Base-by-base conservation (phyloP, 2,113 vertebrate species). In the Dipodomys ordii region DNA sequence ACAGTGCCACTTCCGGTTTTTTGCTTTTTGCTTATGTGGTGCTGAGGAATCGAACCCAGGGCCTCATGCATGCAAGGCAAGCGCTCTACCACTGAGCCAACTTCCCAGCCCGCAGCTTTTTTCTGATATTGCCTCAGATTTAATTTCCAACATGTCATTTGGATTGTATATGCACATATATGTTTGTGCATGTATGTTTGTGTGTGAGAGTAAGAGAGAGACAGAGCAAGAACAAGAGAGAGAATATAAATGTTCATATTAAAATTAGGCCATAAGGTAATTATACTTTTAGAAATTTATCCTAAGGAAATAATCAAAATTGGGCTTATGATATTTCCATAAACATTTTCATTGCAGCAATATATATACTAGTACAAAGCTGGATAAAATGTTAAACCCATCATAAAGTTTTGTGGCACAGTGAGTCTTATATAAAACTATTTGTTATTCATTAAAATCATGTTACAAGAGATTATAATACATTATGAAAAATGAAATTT, bases 261-360 rank as follows among this genome's bases (percentile, higher is more conserved):
- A 71, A 76, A 91, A 94, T n/a, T 57, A 83, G 44, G 30, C 46
- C 35, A 11, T 62, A 68, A 93, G 78, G 44, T 81, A 64, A 76
- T 88, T 88, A 57, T 92, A 8, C 15, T 87, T 49, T 39, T 39
- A 39, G 39, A 39, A 39, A 39, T 39, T 5, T 39, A 39, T 6
- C 39, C 39, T 39, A 39, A 94, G 46, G 57, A 73, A 92, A 57
- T 91, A 64, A 57, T 79, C 49, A 72, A 71, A 94, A 96, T 64
- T 60, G 16, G 64, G 8, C 28, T 81, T 46, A 4, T 92, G 46
- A 57, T 88, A 3, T 81, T 92, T 91, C 64, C 69, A 62, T 19
- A 90, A 49, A 46, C n/a, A 64, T 64, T 35, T 15, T 67, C 60
- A 67, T 32, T 81, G 23, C 28, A 86, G 35, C 39, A 69, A 4